Base-by-base conservation (phyloP, 23 tunicate species). In the Trididemnum nubilum region DNA sequence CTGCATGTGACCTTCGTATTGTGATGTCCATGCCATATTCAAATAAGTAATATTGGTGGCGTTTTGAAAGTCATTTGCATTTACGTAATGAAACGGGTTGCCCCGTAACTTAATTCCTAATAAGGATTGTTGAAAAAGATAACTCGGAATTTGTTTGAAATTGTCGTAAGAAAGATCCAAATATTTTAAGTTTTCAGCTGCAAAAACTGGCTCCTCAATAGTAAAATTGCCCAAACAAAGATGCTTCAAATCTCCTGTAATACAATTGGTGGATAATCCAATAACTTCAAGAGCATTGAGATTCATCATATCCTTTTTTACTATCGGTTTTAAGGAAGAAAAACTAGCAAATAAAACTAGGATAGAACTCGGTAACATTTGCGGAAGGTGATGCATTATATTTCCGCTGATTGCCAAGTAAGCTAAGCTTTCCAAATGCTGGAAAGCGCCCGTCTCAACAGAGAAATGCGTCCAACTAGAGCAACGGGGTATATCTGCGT, bases 1-100 rank as follows among this genome's bases (percentile, higher is more conserved):
- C n/a, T 21, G 27, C 54, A 44, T 44, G 54, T 7, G 15, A 4
- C n/a, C 29, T 4, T 61, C 25, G n/a, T 61, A 61, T 22, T 61
- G 67, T 22, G 67, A 61, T n/a, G 67, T 12, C 67, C 67, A 61
- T 21, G 67, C 67, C 67, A 61, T 4, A 61, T 61, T 61, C 67
- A 61, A 61, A 22, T 61, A 61, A 21, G 27, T 61, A 4, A 61
- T 5, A 4, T 61, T 61, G 4, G 27, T 21, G 15, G 67, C 15
- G 67, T 61, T 61, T 21, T 12, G 5, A 25, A 61, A 61, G n/a
- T 25, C 29, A 22, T 61, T n/a, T 21, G 27, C 15, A 25, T 22
- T n/a, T 4, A 61, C 29, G n/a, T 4, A 21, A 4, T 61, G 21
- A 22, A 61, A 61, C n/a, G 67, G 26, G 67, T 61, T 61, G 15